These are phyloP conservation scores for Brachionus plicatilis DNA, from an alignment of 1,140 invertebrate species.

Conservation along the genomic window DNA sequence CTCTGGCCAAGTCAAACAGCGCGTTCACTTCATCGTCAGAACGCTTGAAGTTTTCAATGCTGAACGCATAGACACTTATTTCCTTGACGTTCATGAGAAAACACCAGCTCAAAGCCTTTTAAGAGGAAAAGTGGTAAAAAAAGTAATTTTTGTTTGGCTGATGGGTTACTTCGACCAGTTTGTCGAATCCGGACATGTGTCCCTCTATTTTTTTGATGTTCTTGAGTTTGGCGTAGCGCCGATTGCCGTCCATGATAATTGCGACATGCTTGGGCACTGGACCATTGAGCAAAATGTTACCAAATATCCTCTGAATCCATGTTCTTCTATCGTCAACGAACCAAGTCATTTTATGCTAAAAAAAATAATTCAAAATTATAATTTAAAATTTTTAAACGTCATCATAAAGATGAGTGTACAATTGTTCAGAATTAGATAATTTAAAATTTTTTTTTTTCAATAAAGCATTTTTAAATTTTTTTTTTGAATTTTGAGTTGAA, in stretches of 20 bases:
- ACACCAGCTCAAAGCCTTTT: slow-evolving; percentile 72
- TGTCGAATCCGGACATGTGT: slow-evolving; percentile 87
- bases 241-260: slow-evolving; percentile 98
- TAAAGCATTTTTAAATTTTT: neutral
- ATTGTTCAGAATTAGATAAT: neutral
- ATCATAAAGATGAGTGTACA: neutral
- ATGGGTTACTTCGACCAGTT: slow-evolving; percentile 69
- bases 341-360: slow-evolving; percentile 19
- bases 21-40: slow-evolving; percentile 81
- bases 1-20: slow-evolving; percentile 76
- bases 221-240: slow-evolving; percentile 80
- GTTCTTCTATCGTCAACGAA: slow-evolving; percentile 16
- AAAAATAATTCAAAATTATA: neutral
- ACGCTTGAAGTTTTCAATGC: slow-evolving; percentile 98
- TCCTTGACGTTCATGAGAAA: slow-evolving; percentile 67
- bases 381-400: neutral
- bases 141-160: neutral
- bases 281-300: slow-evolving; percentile 56
- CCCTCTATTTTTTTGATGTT: slow-evolving; percentile 71
- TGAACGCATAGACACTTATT: slow-evolving; percentile 97
- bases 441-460: neutral
- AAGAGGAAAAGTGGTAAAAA: neutral
- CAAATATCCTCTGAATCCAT: neutral
- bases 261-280: slow-evolving; percentile 82
- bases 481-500: neutral